A percentile compares a stretch with the other conserved stretches of the same genome.
These are phyloP conservation scores for Lutra lutra DNA, from an alignment of 2,797 vertebrate species.

Conservation along the genomic window DNA sequence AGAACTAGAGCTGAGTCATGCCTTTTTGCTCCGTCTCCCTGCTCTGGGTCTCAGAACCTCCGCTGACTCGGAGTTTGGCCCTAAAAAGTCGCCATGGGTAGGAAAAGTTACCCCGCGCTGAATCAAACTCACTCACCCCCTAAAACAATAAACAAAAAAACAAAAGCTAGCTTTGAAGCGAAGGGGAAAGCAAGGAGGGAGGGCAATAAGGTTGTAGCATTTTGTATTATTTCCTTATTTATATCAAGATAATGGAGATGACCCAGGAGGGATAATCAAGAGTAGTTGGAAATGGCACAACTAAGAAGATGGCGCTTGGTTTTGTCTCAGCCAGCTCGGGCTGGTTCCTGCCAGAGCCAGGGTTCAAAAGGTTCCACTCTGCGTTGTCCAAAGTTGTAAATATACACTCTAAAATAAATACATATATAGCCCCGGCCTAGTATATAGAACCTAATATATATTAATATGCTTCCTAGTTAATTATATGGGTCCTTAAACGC, in stretches of 20 bases:
- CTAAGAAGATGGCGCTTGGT: background rate
- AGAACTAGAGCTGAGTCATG: background rate
- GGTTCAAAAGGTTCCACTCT: background rate
- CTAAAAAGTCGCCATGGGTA: background rate
- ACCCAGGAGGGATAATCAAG: background rate
- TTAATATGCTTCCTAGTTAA: background rate
- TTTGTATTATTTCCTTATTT: background rate
- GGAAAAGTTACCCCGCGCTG: background rate
- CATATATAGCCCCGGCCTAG: background rate
- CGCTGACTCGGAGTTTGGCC: background rate
- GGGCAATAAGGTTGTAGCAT: background rate
- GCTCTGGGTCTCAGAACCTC: background rate
- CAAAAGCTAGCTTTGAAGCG: background rate
- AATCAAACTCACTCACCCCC: background rate
- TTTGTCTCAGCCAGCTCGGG: background rate
- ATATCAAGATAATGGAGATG: background rate
- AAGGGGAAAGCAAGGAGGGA: background rate
- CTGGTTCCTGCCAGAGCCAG: background rate
- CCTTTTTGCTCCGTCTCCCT: background rate
- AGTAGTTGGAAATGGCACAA: background rate
- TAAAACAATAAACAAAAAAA: no score
- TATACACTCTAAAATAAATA: background rate
- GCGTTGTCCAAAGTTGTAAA: background rate
- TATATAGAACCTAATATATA: background rate
- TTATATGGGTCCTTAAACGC: background rate